phyloP scores from a whole-genome alignment of 1,140 invertebrate genomes.

The Pristionchus pacificus region DNA sequence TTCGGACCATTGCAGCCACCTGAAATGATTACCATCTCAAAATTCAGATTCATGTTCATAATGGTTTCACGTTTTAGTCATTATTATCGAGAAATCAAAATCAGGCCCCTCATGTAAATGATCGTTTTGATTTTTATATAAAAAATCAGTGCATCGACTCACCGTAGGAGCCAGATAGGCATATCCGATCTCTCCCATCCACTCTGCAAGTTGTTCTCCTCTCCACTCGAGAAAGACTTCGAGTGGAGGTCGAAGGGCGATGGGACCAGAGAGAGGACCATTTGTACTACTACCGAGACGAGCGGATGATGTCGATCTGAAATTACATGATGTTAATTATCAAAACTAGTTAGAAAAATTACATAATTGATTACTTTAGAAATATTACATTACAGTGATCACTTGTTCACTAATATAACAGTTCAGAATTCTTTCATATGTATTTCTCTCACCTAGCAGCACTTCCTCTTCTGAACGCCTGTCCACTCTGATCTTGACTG shows the following conservation, averaged over 20 bases:
- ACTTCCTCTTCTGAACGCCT: constrained; percentile 58
- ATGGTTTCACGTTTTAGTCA: no score
- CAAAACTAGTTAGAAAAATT: no score
- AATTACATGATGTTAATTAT: neutral
- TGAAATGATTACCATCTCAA: constrained; percentile 74
- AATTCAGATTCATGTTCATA: no score
- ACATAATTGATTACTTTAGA: no score
- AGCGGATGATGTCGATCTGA: constrained; percentile 73
- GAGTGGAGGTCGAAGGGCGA: constrained; percentile 46
- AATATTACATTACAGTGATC: no score
- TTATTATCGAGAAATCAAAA: no score
- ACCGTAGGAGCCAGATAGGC: constrained; percentile 60
- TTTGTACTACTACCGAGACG: constrained; percentile 68
- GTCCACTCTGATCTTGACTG: constrained; percentile 68
- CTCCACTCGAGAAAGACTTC: constrained; percentile 64
- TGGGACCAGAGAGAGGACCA: constrained; percentile 30
- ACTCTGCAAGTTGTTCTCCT: constrained; percentile 76
- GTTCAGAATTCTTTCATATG: no score
- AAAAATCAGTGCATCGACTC: neutral
- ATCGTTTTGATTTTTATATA: neutral
- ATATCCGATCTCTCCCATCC: constrained; percentile 81
- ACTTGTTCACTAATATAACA: no score
- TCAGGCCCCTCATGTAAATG: no score
- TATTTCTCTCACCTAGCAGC: constrained; percentile 6
- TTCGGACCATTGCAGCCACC: constrained; percentile 75